Evolutionary conservation across 2,797 vertebrate species (phyloP).

Genomic region (Gymnoscopelus braueri): DNA sequence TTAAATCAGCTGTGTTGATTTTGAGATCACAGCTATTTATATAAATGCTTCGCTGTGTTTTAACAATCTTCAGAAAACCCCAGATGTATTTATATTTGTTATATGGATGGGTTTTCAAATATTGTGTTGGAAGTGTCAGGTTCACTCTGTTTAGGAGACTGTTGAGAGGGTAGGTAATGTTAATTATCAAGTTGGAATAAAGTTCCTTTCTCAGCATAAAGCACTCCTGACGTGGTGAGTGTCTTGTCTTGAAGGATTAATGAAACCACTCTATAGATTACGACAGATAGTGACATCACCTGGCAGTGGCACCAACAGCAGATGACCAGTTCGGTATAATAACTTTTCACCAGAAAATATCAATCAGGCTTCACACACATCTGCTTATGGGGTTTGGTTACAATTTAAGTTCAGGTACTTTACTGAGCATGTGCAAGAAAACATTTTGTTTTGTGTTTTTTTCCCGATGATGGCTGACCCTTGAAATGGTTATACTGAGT

Average conservation of each 20-base stretch:
- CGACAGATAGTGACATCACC: too few species aligned
- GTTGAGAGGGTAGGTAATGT: slow-evolving; percentile 7
- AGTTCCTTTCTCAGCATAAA: slow-evolving; percentile 38
- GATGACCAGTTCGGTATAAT: too few species aligned
- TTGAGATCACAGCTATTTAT: slow-evolving; percentile 72
- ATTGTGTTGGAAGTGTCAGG: slow-evolving; percentile 25
- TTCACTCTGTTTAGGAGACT: slow-evolving; percentile 18
- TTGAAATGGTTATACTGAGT: slow-evolving; percentile 38
- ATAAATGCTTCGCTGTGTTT: slow-evolving; percentile 57
- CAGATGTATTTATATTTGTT: slow-evolving; percentile 78
- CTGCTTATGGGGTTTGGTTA: too few species aligned
- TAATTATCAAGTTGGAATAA: slow-evolving; percentile 18
- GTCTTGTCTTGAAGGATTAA: too few species aligned
- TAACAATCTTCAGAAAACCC: slow-evolving; percentile 62
- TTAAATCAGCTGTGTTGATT: slow-evolving; percentile 58
- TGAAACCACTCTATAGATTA: too few species aligned
- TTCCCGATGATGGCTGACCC: slow-evolving; percentile 40
- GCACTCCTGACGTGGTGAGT: slow-evolving; percentile 35
- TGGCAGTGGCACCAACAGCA: too few species aligned
- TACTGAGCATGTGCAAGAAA: not conserved
- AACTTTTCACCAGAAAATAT: too few species aligned
- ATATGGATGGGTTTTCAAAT: slow-evolving; percentile 54
- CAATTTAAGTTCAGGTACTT: slow-evolving; percentile 9
- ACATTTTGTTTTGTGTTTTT: slow-evolving; percentile 17
- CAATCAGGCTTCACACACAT: too few species aligned